phyloP scores from a whole-genome alignment of 1,140 invertebrate species.

The Aphaenogaster ashmeadi region DNA sequence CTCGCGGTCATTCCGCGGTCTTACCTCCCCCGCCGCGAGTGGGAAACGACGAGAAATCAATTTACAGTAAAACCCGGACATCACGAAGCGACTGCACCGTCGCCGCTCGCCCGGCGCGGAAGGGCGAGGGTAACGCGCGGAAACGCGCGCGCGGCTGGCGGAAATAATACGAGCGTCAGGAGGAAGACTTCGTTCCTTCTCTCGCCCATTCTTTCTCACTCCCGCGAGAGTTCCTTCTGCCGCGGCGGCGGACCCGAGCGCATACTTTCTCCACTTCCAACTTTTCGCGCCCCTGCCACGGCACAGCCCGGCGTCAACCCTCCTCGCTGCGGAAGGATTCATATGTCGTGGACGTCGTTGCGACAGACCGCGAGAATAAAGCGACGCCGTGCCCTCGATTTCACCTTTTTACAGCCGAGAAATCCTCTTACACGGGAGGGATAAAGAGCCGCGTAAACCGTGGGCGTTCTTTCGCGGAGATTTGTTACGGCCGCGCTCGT shows the following conservation, averaged over 20 bases:
- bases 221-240: slow-evolving; percentile 22
- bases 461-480: background rate
- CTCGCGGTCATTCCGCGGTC: background rate
- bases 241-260: background rate
- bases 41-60: slow-evolving; percentile 57
- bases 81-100: slow-evolving; percentile 6
- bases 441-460: slow-evolving; percentile 58
- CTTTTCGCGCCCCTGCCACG: slow-evolving; percentile 35
- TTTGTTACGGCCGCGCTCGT: slow-evolving; percentile 31
- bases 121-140: slow-evolving; percentile 48
- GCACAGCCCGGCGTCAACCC: slow-evolving; percentile 18
- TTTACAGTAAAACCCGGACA: slow-evolving; percentile 75
- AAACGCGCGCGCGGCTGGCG: slow-evolving; percentile 65
- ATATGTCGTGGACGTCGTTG: slow-evolving; percentile 60
- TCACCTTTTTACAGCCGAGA: slow-evolving; percentile 72
- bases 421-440: slow-evolving; percentile 69
- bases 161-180: slow-evolving; percentile 71
- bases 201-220: slow-evolving; percentile 31
- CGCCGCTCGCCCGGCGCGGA: background rate
- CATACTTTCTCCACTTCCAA: slow-evolving; percentile 60
- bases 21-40: slow-evolving; percentile 15
- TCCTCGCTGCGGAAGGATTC: slow-evolving; percentile 66
- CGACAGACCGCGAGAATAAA: slow-evolving; percentile 75
- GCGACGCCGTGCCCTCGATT: slow-evolving; percentile 68
- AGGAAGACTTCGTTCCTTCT: slow-evolving; percentile 43